phyloP scores from a whole-genome alignment of 1,140 invertebrate species.

The Rhizoglyphus robini region DNA sequence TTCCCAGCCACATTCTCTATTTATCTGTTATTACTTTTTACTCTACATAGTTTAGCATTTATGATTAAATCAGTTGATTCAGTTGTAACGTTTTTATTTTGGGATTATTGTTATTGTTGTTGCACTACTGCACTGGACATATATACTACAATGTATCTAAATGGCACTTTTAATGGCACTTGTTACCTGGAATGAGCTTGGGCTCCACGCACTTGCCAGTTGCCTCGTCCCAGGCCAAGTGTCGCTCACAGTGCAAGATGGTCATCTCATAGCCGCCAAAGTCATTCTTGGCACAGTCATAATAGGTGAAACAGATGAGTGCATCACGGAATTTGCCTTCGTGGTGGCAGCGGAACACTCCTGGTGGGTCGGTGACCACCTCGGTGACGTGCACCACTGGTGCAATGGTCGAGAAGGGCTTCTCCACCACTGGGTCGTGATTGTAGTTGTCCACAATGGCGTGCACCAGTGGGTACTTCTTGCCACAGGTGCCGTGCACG shows the following conservation, averaged over 20 bases:
- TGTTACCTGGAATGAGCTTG: background rate
- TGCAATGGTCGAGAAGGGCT: background rate
- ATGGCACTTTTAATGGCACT: too few relatives aligned
- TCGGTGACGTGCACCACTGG: background rate
- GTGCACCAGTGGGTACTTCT: conserved; percentile 19
- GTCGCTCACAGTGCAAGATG: background rate
- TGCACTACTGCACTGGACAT: too few relatives aligned
- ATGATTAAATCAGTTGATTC: too few relatives aligned
- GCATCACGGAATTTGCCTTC: conserved; percentile 14
- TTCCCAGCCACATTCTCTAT: too few relatives aligned
- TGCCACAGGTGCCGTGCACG: conserved; percentile 14
- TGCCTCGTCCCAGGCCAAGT: conserved; percentile 7
- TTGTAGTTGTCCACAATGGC: conserved; percentile 13
- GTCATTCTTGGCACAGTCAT: conserved; percentile 5
- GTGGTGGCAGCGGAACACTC: conserved; percentile 8
- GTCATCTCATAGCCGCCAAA: conserved; percentile 11
- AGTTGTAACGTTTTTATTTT: too few relatives aligned
- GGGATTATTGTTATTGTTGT: too few relatives aligned
- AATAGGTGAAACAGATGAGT: conserved; percentile 13
- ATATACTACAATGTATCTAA: too few relatives aligned
- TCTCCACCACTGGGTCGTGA: background rate
- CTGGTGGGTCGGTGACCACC: background rate
- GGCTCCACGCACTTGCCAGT: background rate
- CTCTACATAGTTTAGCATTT: too few relatives aligned
- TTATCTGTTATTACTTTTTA: too few relatives aligned